Evolutionary conservation across 1,140 invertebrate species (phyloP).

Genomic region (Heliconius himera): DNA sequence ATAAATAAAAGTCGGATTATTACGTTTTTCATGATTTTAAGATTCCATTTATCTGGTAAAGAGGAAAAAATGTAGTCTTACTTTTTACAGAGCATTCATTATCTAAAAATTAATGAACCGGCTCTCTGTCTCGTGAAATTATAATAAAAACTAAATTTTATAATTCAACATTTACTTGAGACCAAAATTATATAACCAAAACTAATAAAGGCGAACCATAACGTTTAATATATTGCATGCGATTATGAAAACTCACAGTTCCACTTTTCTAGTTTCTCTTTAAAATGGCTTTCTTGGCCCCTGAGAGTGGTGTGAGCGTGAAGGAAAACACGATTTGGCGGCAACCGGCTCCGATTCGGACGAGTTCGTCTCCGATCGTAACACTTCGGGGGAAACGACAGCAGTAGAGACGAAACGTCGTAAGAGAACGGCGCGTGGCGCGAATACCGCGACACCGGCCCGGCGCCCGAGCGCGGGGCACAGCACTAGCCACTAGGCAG

Average conservation of each 20-base stretch:
- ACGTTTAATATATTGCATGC: constrained; percentile 36
- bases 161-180: constrained; percentile 5
- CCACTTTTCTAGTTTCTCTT: constrained; percentile 41
- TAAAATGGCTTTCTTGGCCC: constrained; percentile 31
- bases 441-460: constrained; percentile 28
- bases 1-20: not conserved
- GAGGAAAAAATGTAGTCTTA: not conserved
- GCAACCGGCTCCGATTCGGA: constrained; percentile 41
- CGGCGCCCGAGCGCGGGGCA: constrained; percentile 11
- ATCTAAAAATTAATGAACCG: not conserved
- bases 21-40: no score
- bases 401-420: constrained; percentile 46
- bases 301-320: constrained; percentile 39
- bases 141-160: not conserved
- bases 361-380: constrained; percentile 51
- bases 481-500: constrained; percentile 38
- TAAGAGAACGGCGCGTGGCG: constrained; percentile 43
- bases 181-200: constrained; percentile 31
- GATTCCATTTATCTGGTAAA: no score
- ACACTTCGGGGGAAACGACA: constrained; percentile 46
- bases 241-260: constrained; percentile 40
- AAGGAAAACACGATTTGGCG: constrained; percentile 54
- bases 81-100: not conserved
- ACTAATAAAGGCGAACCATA: constrained; percentile 35
- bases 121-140: not conserved